Evolutionary conservation across 2,888 invertebrate species (phyloP), one percentile per base, ranked within the genome.

Genomic region (Drosophila prolongata): DNA sequence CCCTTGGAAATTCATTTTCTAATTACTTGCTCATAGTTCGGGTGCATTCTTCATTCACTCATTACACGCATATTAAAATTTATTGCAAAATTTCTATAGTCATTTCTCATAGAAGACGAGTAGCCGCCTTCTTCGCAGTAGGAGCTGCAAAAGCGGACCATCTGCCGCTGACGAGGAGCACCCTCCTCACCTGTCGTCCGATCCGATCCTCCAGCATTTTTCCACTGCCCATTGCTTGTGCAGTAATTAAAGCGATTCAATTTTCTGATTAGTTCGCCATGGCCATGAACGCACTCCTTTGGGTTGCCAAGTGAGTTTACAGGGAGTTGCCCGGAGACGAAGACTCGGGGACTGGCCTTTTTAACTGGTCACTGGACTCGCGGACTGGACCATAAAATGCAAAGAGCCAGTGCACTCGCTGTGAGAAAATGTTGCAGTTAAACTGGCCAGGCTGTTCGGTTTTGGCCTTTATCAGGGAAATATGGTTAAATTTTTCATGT

Each of bases 181-280:
- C 30, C 34, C 34, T 60, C 69, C 66, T 67, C 67, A 53, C 42
- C 30, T 38, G 42, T 69, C 56, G 68, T 64, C 58, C 54, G 24
- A 34, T 44, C 44, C 24, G 37, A 54, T 40, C 43, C 43, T 50
- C 43, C 70, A 37, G 27, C 34, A 46, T 56, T 50, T 19, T 46
- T 30, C 35, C 57, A 34, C 58, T 83, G 78, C 76, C 79, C 83
- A 87, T 90, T 90, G 90, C 91, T 87, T 91, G 91, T 79, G 86
- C 89, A 90, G 90, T 91, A 91, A 91, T 91, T 91, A 91, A 91
- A 90, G 90, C 91, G 91, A 91, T 91, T 90, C 89, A 90, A 90
- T 91, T 91, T 90, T 91, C 90, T 90, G 91, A 91, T 91, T 91
- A 90, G 90, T 89, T 90, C 84, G 90, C 89, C 86, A 78, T 87